phyloP scores from a whole-genome alignment of 2,797 vertebrate species.

The Schizothorax lantsangensis region DNA sequence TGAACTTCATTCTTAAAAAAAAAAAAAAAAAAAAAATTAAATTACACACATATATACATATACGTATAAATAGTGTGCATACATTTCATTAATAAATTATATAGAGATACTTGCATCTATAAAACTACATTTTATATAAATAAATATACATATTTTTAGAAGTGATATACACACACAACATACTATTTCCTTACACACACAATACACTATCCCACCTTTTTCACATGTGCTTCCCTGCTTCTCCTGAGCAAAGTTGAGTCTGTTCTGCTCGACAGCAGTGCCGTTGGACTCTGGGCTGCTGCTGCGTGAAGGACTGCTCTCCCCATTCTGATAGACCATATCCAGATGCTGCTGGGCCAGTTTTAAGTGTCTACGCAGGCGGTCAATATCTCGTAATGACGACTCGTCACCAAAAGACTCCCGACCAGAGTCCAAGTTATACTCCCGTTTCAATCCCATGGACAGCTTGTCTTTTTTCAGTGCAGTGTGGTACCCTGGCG shows the following conservation, averaged over 20 bases:
- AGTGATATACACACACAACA: neutral
- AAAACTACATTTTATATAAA: neutral
- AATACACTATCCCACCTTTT: slow-evolving; percentile 63
- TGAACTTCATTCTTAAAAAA: neutral
- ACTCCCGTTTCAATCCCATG: slow-evolving; percentile 76
- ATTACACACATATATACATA: no score
- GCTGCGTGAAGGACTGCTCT: slow-evolving; percentile 83
- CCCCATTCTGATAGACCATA: slow-evolving; percentile 85
- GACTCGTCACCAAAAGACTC: slow-evolving; percentile 79
- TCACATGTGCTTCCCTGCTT: slow-evolving; percentile 84
- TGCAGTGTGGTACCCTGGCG: slow-evolving; percentile 87
- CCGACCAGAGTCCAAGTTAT: slow-evolving; percentile 78
- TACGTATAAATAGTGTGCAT: neutral
- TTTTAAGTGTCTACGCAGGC: slow-evolving; percentile 85
- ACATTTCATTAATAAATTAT: neutral
- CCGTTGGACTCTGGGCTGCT: slow-evolving; percentile 92
- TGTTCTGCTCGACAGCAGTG: slow-evolving; percentile 88
- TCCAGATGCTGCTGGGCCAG: slow-evolving; percentile 91
- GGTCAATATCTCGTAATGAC: slow-evolving; percentile 80
- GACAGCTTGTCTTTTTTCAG: slow-evolving; percentile 79
- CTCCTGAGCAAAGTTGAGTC: slow-evolving; percentile 92
- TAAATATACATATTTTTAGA: neutral
- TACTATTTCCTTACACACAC: no score
- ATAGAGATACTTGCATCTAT: neutral
- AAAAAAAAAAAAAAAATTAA: no score